phyloP scores from a whole-genome alignment of 2,888 invertebrate genomes.

The Meliscaeva auricollis region DNA sequence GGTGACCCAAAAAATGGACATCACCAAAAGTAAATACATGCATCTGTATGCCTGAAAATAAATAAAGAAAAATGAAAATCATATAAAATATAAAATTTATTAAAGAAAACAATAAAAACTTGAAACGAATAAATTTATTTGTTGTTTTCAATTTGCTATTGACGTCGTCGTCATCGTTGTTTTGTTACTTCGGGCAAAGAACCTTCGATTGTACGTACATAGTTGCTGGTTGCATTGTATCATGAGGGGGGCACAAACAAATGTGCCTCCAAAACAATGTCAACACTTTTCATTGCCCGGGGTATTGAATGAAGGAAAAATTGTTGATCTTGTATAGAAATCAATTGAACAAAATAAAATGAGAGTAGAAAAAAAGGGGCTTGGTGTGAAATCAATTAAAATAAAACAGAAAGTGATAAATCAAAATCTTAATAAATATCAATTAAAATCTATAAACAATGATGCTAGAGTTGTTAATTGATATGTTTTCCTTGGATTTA shows the following conservation, averaged over 20 bases:
- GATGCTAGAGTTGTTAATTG: background rate
- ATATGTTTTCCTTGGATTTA: constrained; percentile 15
- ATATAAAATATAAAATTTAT: background rate
- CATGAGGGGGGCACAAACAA: constrained; percentile 21
- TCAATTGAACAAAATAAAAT: constrained; percentile 4
- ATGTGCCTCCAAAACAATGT: constrained; percentile 39
- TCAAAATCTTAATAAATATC: constrained; percentile 24
- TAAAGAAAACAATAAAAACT: background rate
- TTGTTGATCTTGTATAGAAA: constrained; percentile 27
- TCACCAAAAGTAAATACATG: constrained; percentile 91
- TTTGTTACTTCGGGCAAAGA: constrained; percentile 9
- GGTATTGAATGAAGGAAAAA: constrained; percentile 32
- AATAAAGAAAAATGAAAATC: background rate
- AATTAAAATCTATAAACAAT: constrained; percentile 7
- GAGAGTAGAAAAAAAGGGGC: background rate
- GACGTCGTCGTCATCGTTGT: background rate
- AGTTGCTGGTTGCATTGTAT: constrained; percentile 2
- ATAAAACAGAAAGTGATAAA: constrained; percentile 35
- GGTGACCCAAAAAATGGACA: constrained; percentile 94
- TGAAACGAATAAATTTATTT: constrained; percentile 52
- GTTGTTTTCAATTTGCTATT: constrained; percentile 29
- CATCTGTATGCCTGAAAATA: constrained; percentile 88
- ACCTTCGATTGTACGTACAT: constrained; percentile 30
- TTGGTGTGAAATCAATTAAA: constrained; percentile 2
- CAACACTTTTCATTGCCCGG: constrained; percentile 24